These are phyloP conservation scores for Drosophila sechellia DNA, from an alignment of 1,140 invertebrate genomes.

Conservation along the genomic window DNA sequence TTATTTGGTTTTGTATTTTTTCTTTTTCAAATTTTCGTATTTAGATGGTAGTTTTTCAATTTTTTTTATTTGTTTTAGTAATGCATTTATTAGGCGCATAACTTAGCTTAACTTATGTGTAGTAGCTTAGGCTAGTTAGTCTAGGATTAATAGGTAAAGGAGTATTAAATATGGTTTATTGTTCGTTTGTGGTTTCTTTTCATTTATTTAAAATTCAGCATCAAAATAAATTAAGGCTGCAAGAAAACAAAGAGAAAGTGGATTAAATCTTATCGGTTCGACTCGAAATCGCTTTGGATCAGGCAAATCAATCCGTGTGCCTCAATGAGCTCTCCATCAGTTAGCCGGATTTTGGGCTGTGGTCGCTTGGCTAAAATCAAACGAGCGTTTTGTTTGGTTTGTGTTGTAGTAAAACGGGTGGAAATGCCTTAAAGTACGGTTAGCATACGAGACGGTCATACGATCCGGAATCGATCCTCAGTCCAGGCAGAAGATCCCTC, in stretches of 20 bases:
- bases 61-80: constrained; percentile 61
- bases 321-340: constrained; percentile 26
- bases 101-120: constrained; percentile 67
- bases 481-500: neutral
- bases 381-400: constrained; percentile 62
- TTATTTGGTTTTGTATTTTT: constrained; percentile 24
- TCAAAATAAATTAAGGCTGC: constrained; percentile 53
- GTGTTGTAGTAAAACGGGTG: constrained; percentile 46
- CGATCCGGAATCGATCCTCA: neutral
- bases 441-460: constrained; percentile 30
- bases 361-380: constrained; percentile 69
- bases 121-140: constrained; percentile 54
- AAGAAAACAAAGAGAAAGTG: constrained; percentile 49
- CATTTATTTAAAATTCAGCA: constrained; percentile 1
- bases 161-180: constrained; percentile 20
- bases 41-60: constrained; percentile 30
- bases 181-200: constrained; percentile 34
- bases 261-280: constrained; percentile 22
- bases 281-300: constrained; percentile 10
- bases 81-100: constrained; percentile 78
- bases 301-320: constrained; percentile 40
- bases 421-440: constrained; percentile 57
- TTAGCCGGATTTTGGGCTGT: constrained; percentile 9
- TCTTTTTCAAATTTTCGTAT: constrained; percentile 23
- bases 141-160: constrained; percentile 56